These are phyloP conservation scores for Notiomystis cincta DNA, from an alignment of 2,113 vertebrate species.

Conservation along the genomic window DNA sequence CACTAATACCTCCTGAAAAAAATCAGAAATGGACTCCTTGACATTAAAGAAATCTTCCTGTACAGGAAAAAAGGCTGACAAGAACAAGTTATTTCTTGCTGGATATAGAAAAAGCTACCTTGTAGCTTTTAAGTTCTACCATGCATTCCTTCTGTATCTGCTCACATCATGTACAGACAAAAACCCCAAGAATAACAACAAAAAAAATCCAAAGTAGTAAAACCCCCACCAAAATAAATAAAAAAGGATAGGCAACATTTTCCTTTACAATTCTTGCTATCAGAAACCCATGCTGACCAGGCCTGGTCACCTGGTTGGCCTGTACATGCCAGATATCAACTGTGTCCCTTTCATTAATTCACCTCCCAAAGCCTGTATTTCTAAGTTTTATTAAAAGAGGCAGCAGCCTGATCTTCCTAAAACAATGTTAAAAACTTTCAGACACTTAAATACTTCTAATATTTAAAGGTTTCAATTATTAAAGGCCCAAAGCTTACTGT, in stretches of 20 bases:
- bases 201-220: neutral
- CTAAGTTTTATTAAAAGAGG: neutral
- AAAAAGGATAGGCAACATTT: neutral
- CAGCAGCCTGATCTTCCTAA: neutral
- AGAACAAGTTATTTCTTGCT: neutral
- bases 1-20: neutral
- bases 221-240: neutral
- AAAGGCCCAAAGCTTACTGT: neutral
- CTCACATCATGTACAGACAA: neutral
- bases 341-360: neutral
- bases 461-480: neutral
- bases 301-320: neutral
- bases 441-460: neutral
- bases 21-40: neutral
- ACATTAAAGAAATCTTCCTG: neutral
- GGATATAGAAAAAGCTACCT: neutral
- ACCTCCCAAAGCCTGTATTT: neutral
- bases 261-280: neutral
- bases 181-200: accelerated
- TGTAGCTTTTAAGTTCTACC: neutral
- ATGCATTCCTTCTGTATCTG: neutral
- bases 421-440: neutral
- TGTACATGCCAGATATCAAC: neutral
- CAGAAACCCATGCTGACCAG: neutral
- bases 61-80: neutral